Evolutionary conservation across 1,140 invertebrate genomes (phyloP).

Genomic region (Diabrotica virgifera): DNA sequence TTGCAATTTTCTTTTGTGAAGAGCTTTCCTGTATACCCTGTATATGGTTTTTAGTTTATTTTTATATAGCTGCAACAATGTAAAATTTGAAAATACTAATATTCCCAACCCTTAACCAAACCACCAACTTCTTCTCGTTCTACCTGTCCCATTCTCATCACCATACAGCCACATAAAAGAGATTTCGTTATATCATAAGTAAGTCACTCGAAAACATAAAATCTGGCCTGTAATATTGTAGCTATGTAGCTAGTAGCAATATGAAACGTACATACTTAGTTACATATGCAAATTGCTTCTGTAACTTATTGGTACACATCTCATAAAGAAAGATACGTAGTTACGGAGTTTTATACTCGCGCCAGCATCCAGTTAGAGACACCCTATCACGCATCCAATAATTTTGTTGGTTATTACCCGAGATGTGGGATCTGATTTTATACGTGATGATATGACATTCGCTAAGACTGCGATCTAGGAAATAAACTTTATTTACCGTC

Average conservation of each 20-base stretch:
- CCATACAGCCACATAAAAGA: slow-evolving; percentile 11
- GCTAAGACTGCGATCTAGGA: no score
- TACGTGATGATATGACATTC: no score
- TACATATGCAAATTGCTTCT: slow-evolving; percentile 44
- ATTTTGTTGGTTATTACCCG: slow-evolving; percentile 6
- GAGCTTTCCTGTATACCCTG: no score
- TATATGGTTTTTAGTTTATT: no score
- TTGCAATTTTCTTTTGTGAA: no score
- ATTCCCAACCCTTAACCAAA: neutral
- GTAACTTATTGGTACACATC: slow-evolving; percentile 41
- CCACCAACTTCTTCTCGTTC: slow-evolving; percentile 1
- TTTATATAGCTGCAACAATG: no score
- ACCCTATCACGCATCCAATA: neutral
- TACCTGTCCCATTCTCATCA: neutral
- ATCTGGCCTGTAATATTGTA: slow-evolving; percentile 24
- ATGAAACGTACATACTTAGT: slow-evolving; percentile 39
- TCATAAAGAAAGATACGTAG: slow-evolving; percentile 35
- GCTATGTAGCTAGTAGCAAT: slow-evolving; percentile 23
- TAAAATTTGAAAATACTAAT: no score
- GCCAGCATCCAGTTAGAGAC: neutral
- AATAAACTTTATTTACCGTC: no score
- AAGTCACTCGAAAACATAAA: slow-evolving; percentile 28
- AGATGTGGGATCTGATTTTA: neutral
- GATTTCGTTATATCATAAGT: slow-evolving; percentile 17
- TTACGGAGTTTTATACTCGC: slow-evolving; percentile 1